Evolutionary conservation across 2,113 vertebrate species (phyloP).

Genomic region (Strix uralensis): DNA sequence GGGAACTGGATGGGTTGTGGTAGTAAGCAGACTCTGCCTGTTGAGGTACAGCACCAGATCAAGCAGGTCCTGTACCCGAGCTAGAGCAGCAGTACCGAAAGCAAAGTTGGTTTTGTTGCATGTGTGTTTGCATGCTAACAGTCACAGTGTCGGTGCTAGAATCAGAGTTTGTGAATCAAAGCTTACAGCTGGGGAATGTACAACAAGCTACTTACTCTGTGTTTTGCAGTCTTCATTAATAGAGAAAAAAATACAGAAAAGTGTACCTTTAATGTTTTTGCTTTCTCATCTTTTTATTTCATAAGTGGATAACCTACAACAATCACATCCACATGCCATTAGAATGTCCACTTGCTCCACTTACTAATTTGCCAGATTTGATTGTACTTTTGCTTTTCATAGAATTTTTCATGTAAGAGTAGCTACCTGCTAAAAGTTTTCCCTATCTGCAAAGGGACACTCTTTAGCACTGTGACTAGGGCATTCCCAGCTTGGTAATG

Average conservation of each 20-base stretch:
- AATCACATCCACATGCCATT: not conserved
- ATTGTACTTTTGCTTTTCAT: not conserved
- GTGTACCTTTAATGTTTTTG: not conserved
- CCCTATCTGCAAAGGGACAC: not conserved
- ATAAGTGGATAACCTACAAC: not conserved
- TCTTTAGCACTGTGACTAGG: not conserved
- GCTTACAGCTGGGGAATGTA: not conserved
- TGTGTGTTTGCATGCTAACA: fast-evolving
- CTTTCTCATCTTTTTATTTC: not conserved
- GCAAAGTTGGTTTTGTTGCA: not conserved
- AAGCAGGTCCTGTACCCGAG: not conserved
- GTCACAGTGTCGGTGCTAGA: fast-evolving
- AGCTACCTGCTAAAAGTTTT: not conserved
- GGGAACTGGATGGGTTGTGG: not conserved
- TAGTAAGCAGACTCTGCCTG: not conserved
- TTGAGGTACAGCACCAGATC: not conserved
- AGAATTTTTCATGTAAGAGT: not conserved
- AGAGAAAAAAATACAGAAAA: not conserved
- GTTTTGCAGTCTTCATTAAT: not conserved
- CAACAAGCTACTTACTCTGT: not conserved
- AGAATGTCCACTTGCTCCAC: not conserved
- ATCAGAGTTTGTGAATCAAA: not conserved
- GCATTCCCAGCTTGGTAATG: not conserved
- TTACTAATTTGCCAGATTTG: not conserved
- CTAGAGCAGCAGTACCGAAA: not conserved